Evolutionary conservation across 2,797 vertebrate species (phyloP).

Genomic region (Acestrorhynchus altus): DNA sequence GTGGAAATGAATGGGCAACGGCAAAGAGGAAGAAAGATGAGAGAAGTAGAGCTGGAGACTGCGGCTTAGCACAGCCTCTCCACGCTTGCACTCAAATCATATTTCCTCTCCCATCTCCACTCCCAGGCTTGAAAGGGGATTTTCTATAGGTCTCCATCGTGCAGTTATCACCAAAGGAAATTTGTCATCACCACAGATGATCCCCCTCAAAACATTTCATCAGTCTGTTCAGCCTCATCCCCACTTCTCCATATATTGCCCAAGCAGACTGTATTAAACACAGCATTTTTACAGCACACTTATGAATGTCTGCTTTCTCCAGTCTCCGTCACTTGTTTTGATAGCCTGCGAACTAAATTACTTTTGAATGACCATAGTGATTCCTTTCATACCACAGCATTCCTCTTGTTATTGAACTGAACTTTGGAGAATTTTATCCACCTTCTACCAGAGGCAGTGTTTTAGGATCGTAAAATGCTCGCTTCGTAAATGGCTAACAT

Average conservation of each 20-base stretch:
- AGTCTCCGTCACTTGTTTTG: conserved; percentile 50
- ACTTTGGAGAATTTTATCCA: conserved; percentile 33
- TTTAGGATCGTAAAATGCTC: conserved; percentile 44
- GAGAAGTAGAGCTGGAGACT: conserved; percentile 30
- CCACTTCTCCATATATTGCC: conserved; percentile 43
- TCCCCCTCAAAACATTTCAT: conserved; percentile 44
- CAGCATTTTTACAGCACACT: background rate
- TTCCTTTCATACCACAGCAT: conserved; percentile 34
- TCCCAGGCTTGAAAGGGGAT: conserved; percentile 75
- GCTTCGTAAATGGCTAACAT: conserved; percentile 10
- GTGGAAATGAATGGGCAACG: conserved; percentile 32
- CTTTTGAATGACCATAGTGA: conserved; percentile 53
- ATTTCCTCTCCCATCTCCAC: conserved; percentile 69
- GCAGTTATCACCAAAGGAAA: conserved; percentile 81
- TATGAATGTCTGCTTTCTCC: conserved; percentile 39
- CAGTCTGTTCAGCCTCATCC: conserved; percentile 49
- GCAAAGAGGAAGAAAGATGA: conserved; percentile 39
- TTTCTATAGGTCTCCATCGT: conserved; percentile 75
- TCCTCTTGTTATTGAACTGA: conserved; percentile 28
- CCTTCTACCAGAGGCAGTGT: conserved; percentile 9
- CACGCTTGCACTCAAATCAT: conserved; percentile 54
- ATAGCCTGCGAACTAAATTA: conserved; percentile 57
- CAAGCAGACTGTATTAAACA: conserved; percentile 43
- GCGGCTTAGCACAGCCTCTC: conserved; percentile 64
- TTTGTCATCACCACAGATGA: conserved; percentile 65